phyloP scores from a whole-genome alignment of 2,888 invertebrate genomes.

The Drepana falcataria region DNA sequence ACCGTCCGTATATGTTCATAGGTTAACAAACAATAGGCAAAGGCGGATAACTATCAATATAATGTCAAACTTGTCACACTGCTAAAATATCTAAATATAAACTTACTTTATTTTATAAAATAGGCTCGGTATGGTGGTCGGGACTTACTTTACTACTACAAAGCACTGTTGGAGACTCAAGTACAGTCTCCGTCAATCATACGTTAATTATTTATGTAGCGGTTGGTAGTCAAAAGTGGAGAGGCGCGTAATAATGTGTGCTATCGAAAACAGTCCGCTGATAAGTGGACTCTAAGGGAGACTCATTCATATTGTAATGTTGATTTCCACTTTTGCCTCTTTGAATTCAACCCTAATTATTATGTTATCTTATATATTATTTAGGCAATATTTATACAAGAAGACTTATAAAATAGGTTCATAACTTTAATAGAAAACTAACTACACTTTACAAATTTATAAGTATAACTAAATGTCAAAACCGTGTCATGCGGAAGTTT shows the following conservation, averaged over 20 bases:
- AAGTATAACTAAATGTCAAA: no score
- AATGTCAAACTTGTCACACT: no score
- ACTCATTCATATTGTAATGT: conserved; percentile 37
- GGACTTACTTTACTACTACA: not conserved
- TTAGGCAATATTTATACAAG: no score
- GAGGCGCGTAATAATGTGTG: conserved; percentile 49
- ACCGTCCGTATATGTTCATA: no score
- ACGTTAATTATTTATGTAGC: conserved; percentile 45
- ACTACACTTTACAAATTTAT: no score
- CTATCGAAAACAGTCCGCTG: conserved; percentile 55
- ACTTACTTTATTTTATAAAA: not conserved
- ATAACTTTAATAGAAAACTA: no score
- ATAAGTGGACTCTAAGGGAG: conserved; percentile 48
- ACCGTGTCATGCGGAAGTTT: no score
- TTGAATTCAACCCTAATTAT: not conserved
- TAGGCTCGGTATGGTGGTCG: not conserved
- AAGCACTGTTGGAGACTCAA: conserved; percentile 3
- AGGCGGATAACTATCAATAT: no score
- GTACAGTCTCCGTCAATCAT: conserved; percentile 34
- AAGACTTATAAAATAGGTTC: no score
- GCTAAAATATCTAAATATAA: no score
- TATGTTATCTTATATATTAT: no score
- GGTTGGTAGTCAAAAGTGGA: conserved; percentile 44
- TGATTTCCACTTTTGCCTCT: conserved; percentile 17
- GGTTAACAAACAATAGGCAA: no score